phyloP scores from a whole-genome alignment of 1,140 invertebrate genomes.

The Watersipora subatra region DNA sequence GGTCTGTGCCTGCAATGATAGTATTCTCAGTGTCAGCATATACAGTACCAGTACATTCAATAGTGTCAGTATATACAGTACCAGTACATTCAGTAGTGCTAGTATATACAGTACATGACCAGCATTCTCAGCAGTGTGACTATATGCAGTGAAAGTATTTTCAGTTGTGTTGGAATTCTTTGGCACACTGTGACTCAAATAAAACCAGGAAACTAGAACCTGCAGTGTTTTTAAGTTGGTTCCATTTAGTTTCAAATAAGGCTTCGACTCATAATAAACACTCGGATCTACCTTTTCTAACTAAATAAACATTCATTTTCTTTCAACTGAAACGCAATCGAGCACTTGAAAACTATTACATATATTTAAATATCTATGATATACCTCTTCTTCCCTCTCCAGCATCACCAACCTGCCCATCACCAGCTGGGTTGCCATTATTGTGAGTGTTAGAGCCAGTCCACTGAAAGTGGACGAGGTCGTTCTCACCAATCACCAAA shows the following conservation, averaged over 20 bases:
- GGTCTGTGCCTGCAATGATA: conserved; percentile 27
- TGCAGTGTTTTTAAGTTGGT: too few relatives aligned
- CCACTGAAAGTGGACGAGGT: conserved; percentile 38
- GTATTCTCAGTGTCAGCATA: not conserved
- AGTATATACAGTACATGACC: not conserved
- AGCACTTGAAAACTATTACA: too few relatives aligned
- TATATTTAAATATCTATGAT: not conserved
- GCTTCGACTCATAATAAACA: too few relatives aligned
- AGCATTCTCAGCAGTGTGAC: not conserved
- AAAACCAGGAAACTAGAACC: too few relatives aligned
- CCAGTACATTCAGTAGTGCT: not conserved
- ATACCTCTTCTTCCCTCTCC: conserved; percentile 31
- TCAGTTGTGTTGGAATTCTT: not conserved
- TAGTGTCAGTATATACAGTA: not conserved
- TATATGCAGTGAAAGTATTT: not conserved
- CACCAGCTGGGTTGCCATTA: conserved; percentile 26
- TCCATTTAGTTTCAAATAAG: too few relatives aligned
- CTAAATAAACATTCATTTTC: too few relatives aligned
- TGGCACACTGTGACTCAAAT: not conserved
- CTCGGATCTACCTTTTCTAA: too few relatives aligned
- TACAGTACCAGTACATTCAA: not conserved
- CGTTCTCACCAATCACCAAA: conserved; percentile 18
- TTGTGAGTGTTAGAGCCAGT: conserved; percentile 38
- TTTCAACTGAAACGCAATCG: too few relatives aligned
- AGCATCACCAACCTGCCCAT: conserved; percentile 33